A percentile compares a stretch with the other conserved stretches of the same genome.
phyloP scores from a whole-genome alignment of 2,888 invertebrate species.

The Hirudinaria manillensis region DNA sequence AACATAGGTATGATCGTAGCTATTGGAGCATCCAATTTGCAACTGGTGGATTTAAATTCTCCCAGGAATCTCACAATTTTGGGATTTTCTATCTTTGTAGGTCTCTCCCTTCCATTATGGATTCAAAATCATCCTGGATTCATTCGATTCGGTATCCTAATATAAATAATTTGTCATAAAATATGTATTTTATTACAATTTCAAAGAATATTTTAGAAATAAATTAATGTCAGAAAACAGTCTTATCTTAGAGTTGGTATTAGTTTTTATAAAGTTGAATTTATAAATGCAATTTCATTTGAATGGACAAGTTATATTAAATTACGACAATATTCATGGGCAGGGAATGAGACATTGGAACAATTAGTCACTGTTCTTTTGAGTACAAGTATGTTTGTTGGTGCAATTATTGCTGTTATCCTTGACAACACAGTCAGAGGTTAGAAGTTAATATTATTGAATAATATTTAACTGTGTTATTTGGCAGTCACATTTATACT shows the following conservation, averaged over 20 bases:
- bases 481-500: too few species aligned
- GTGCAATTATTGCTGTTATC: conserved; percentile 52
- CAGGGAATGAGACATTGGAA: conserved; percentile 29
- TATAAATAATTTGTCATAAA: not conserved
- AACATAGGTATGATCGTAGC: conserved; percentile 49
- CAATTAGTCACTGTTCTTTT: conserved; percentile 44
- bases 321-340: not conserved
- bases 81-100: conserved; percentile 79
- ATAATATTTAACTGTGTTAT: too few species aligned
- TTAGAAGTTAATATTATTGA: too few species aligned
- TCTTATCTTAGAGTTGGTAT: not conserved
- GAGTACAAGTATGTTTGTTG: conserved; percentile 53
- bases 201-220: too few species aligned
- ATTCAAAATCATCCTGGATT: conserved; percentile 39
- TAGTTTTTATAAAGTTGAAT: conserved; percentile 11
- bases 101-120: conserved; percentile 59
- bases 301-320: not conserved
- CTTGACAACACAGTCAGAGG: conserved; percentile 52
- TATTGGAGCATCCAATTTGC: conserved; percentile 50
- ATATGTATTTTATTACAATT: not conserved
- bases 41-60: conserved; percentile 69
- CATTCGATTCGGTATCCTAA: not conserved
- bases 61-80: conserved; percentile 80
- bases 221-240: too few species aligned
- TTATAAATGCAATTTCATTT: not conserved